Evolutionary conservation across 1,140 invertebrate genomes (phyloP).

Genomic region (Nasonia giraulti): DNA sequence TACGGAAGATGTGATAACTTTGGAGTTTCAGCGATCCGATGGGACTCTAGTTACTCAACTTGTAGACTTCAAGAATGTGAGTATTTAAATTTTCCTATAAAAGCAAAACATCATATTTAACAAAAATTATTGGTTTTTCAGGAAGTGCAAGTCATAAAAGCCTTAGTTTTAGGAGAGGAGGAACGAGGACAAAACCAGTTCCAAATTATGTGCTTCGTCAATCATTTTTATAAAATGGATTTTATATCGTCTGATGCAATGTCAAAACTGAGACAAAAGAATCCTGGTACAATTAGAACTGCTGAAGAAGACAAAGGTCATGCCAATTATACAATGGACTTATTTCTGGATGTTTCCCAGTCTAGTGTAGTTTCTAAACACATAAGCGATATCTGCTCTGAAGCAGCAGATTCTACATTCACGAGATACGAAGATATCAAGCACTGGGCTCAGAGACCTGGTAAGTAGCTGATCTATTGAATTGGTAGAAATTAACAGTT

Average conservation of each 20-base stretch:
- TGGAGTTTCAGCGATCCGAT: constrained; percentile 93
- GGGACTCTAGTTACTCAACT: constrained; percentile 93
- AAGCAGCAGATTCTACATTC: constrained; percentile 86
- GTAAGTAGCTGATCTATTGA: constrained; percentile 73
- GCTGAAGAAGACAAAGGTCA: constrained; percentile 92
- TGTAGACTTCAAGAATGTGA: constrained; percentile 95
- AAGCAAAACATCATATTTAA: neutral
- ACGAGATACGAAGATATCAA: constrained; percentile 86
- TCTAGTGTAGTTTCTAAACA: constrained; percentile 84
- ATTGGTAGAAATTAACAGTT: neutral
- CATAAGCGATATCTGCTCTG: constrained; percentile 82
- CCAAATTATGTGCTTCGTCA: constrained; percentile 94
- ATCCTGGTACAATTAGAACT: constrained; percentile 79
- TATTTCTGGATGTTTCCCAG: constrained; percentile 82
- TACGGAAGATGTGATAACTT: constrained; percentile 88
- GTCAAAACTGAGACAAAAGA: constrained; percentile 95
- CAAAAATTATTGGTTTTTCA: constrained; percentile 67
- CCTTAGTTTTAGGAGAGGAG: constrained; percentile 95
- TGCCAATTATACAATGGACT: constrained; percentile 87
- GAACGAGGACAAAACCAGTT: constrained; percentile 92
- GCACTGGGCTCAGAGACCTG: constrained; percentile 83
- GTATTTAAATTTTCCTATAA: constrained; percentile 62
- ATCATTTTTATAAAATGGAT: constrained; percentile 91
- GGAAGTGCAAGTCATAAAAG: constrained; percentile 95
- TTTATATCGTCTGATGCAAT: constrained; percentile 97